Conservation (phyloP, 2,888 invertebrate genomes). For the Rotaria macrura region DNA sequence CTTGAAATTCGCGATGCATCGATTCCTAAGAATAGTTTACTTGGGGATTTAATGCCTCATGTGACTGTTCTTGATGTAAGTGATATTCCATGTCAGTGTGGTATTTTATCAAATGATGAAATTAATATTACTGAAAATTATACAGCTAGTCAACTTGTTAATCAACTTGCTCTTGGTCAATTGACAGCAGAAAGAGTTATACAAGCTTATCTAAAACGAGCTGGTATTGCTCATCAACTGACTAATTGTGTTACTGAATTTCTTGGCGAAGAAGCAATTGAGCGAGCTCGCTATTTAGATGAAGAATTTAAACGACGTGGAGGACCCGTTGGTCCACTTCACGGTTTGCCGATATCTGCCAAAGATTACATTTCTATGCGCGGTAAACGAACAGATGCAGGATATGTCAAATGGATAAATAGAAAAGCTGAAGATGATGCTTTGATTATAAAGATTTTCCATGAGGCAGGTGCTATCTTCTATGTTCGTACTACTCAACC, state of each 20-base stretch:
- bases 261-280: neutral
- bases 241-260: neutral
- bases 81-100: neutral
- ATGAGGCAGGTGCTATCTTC: neutral
- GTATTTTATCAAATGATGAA: neutral
- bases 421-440: neutral
- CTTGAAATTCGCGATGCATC: neutral
- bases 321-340: too few species aligned
- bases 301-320: too few species aligned
- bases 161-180: neutral
- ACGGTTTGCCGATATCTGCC: too few species aligned
- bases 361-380: neutral
- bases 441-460: neutral
- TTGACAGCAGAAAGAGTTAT: neutral
- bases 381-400: neutral
- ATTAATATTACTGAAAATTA: neutral
- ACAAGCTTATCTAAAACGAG: neutral
- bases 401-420: neutral
- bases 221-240: neutral
- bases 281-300: too few species aligned
- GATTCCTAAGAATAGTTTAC: neutral
- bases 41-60: neutral
- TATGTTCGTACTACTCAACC: neutral
- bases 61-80: neutral
- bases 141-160: neutral